Percentiles rank a stretch among this genome's conserved stretches.
These are phyloP conservation scores for Eupsittula cactorum DNA, from an alignment of 2,113 vertebrate species.

Conservation along the genomic window DNA sequence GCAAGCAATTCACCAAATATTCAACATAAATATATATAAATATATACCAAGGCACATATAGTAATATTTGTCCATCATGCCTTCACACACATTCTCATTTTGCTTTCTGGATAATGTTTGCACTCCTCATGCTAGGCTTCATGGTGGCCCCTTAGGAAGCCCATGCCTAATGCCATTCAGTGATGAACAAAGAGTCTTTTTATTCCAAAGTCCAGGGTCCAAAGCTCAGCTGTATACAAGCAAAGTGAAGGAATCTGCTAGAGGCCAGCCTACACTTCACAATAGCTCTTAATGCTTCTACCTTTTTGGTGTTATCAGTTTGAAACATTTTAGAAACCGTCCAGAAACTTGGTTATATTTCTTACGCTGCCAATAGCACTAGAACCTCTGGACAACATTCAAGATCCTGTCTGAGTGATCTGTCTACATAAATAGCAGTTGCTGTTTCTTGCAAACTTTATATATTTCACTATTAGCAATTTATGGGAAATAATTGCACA, in stretches of 20 bases:
- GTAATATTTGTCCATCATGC: conserved; percentile 53
- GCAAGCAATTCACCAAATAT: not conserved
- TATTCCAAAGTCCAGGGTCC: conserved; percentile 83
- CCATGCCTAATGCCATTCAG: conserved; percentile 94
- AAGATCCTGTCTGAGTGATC: conserved; percentile 43
- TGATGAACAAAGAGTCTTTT: conserved; percentile 88
- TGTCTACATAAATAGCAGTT: conserved; percentile 70
- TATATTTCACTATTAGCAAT: conserved; percentile 77
- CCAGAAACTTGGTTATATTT: conserved; percentile 63
- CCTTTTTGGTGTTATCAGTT: conserved; percentile 75
- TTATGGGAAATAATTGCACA: conserved; percentile 81
- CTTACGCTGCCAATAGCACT: conserved; percentile 2
- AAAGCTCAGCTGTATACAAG: conserved; percentile 86
- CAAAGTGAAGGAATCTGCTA: conserved; percentile 82
- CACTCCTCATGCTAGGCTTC: conserved; percentile 80
- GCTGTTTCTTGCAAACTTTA: conserved; percentile 74
- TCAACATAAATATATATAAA: not conserved
- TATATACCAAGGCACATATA: conserved; percentile 8
- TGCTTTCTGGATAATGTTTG: conserved; percentile 80
- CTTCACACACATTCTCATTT: conserved; percentile 58
- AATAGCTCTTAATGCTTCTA: conserved; percentile 64
- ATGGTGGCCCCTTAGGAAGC: conserved; percentile 90
- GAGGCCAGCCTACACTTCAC: conserved; percentile 71
- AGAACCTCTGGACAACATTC: conserved; percentile 46
- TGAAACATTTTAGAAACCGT: conserved; percentile 67